phyloP scores from a whole-genome alignment of 2,797 vertebrate genomes.

The Dermochelys coriacea region DNA sequence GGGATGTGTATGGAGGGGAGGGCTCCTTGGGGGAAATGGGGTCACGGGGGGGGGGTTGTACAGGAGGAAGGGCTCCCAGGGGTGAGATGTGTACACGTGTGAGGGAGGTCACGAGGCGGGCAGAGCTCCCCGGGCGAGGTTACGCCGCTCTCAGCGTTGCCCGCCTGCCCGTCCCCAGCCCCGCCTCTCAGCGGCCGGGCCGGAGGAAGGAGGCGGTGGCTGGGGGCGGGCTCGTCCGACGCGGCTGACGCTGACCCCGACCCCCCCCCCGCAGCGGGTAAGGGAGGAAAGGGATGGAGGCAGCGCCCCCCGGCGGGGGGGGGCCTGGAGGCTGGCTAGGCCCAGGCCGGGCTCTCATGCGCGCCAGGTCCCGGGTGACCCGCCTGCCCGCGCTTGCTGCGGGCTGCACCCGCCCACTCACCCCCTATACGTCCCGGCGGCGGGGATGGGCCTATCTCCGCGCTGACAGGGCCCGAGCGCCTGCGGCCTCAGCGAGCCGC shows the following conservation, averaged over 20 bases:
- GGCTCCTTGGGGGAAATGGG: not conserved
- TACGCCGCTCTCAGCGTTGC: too few relatives aligned
- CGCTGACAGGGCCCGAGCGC: not conserved
- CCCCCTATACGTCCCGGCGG: not conserved
- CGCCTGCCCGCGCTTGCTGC: not conserved
- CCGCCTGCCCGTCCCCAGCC: too few relatives aligned
- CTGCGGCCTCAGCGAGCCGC: not conserved
- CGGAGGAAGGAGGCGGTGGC: not conserved
- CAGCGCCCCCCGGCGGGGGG: too few relatives aligned
- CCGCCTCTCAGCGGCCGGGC: not conserved
- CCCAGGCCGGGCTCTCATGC: too few relatives aligned
- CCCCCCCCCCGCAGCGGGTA: not conserved
- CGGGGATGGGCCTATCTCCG: not conserved
- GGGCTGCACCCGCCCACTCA: too few relatives aligned
- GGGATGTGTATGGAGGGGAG: not conserved
- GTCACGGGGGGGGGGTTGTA: too few relatives aligned
- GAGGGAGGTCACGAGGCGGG: too few relatives aligned
- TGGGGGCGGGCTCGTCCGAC: not conserved
- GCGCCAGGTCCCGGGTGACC: not conserved
- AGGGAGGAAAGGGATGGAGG: not conserved
- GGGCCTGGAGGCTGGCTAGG: too few relatives aligned
- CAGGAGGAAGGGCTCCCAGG: too few relatives aligned
- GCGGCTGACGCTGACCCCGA: too few relatives aligned
- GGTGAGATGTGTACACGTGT: too few relatives aligned
- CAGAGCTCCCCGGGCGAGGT: too few relatives aligned